Evolutionary conservation across 2,888 invertebrate species (phyloP).

Genomic region (Pseudococcus jackbeardsleyi): DNA sequence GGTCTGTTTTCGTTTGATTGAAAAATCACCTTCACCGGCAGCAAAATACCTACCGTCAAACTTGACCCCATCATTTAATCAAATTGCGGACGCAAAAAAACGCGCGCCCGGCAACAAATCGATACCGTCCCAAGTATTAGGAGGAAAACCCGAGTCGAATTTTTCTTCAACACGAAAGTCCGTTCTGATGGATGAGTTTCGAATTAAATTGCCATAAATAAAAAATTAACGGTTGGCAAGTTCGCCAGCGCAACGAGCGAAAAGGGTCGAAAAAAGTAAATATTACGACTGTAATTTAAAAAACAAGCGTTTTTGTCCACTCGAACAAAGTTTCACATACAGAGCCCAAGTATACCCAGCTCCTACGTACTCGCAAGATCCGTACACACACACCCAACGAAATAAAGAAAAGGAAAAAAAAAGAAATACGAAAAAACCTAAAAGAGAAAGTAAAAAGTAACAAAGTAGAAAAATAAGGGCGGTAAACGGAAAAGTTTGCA

Average conservation of each 20-base stretch:
- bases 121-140: neutral
- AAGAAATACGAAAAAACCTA: constrained; percentile 51
- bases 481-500: constrained; percentile 54
- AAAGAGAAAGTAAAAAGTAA: constrained; percentile 50
- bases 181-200: constrained; percentile 42
- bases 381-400: neutral
- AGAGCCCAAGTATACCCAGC: neutral
- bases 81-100: constrained; percentile 27
- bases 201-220: constrained; percentile 50
- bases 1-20: neutral
- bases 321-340: constrained; percentile 45
- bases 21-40: constrained; percentile 5
- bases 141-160: neutral
- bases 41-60: neutral
- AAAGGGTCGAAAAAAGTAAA: constrained; percentile 60
- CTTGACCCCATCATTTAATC: constrained; percentile 35
- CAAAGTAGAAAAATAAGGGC: constrained; percentile 60
- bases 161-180: constrained; percentile 37
- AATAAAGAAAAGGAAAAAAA: constrained; percentile 22
- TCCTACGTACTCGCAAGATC: neutral
- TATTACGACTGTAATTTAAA: constrained; percentile 58
- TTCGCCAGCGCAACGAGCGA: constrained; percentile 22
- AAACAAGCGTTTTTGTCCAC: constrained; percentile 57
- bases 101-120: constrained; percentile 3
- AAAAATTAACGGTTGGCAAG: constrained; percentile 26